These are phyloP conservation scores for Carterocephalus palaemon DNA, from an alignment of 2,888 invertebrate species.

Conservation along the genomic window DNA sequence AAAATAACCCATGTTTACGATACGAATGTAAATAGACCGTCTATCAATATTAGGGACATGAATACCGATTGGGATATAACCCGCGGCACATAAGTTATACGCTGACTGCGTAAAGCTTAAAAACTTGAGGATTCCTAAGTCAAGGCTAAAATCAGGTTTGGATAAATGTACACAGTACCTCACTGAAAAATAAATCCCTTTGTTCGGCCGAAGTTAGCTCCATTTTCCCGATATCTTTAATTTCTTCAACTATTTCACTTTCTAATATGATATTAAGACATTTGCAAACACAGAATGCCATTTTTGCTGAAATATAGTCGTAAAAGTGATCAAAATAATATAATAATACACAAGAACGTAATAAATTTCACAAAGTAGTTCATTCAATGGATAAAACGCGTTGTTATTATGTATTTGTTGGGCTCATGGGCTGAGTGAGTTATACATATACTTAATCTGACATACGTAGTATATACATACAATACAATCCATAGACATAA, in stretches of 20 bases:
- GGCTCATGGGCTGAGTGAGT: too few relatives aligned
- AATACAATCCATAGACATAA: too few relatives aligned
- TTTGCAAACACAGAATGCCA: conserved; percentile 84
- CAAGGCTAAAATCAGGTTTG: conserved; percentile 72
- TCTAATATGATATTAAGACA: conserved; percentile 86
- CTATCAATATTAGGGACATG: too few relatives aligned
- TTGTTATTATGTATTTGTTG: conserved; percentile 33
- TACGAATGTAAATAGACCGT: conserved; percentile 6
- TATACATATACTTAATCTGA: too few relatives aligned
- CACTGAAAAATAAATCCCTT: conserved; percentile 82
- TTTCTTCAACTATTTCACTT: conserved; percentile 78
- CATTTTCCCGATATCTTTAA: conserved; percentile 76
- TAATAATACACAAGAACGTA: conserved; percentile 57
- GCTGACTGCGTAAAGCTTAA: too few relatives aligned
- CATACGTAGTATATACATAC: too few relatives aligned
- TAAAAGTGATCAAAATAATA: conserved; percentile 47
- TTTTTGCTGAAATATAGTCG: conserved; percentile 46
- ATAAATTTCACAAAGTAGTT: conserved; percentile 48
- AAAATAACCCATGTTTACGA: conserved; percentile 41
- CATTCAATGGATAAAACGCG: conserved; percentile 45
- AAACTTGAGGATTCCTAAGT: conserved; percentile 33
- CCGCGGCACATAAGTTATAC: too few relatives aligned
- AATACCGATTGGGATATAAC: too few relatives aligned
- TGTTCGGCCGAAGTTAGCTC: conserved; percentile 79
- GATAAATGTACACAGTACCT: conserved; percentile 73